phyloP scores from a whole-genome alignment of 2,797 vertebrate genomes.

The Parotocinclus haroldoi region DNA sequence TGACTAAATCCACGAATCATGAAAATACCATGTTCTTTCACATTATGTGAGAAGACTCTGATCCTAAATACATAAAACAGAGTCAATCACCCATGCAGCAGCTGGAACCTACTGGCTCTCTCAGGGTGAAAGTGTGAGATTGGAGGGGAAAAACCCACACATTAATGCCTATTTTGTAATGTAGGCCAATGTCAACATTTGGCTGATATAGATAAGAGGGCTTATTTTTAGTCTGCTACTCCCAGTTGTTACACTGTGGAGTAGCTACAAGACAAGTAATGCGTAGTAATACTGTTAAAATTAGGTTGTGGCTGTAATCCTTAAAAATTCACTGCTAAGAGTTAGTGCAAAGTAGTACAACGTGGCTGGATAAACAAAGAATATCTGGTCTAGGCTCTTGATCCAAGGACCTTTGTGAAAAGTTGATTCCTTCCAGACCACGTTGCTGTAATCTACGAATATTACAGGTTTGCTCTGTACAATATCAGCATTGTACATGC shows the following conservation, averaged over 20 bases:
- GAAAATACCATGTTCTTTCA: constrained; percentile 18
- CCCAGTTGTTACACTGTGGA: not conserved
- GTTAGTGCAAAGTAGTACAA: too few species aligned
- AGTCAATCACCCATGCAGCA: constrained; percentile 17
- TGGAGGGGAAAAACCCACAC: not conserved
- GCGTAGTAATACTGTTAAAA: too few species aligned
- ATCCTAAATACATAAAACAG: constrained; percentile 3
- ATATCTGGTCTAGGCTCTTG: too few species aligned
- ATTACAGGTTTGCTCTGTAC: too few species aligned
- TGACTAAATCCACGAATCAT: constrained; percentile 25
- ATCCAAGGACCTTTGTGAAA: too few species aligned
- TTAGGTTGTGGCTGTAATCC: not conserved
- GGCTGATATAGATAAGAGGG: not conserved
- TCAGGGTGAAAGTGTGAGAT: not conserved
- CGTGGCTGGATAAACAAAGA: too few species aligned
- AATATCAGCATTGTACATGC: too few species aligned
- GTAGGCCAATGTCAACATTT: constrained; percentile 8
- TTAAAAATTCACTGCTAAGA: constrained; percentile 14
- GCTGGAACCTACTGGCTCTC: constrained; percentile 1
- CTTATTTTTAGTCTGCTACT: not conserved
- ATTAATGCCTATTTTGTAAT: not conserved
- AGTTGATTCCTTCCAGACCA: too few species aligned
- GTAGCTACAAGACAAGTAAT: not conserved
- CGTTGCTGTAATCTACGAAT: too few species aligned
- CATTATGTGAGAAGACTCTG: not conserved